phyloP scores from a whole-genome alignment of 2,113 vertebrate genomes.

The Mixornis gularis region DNA sequence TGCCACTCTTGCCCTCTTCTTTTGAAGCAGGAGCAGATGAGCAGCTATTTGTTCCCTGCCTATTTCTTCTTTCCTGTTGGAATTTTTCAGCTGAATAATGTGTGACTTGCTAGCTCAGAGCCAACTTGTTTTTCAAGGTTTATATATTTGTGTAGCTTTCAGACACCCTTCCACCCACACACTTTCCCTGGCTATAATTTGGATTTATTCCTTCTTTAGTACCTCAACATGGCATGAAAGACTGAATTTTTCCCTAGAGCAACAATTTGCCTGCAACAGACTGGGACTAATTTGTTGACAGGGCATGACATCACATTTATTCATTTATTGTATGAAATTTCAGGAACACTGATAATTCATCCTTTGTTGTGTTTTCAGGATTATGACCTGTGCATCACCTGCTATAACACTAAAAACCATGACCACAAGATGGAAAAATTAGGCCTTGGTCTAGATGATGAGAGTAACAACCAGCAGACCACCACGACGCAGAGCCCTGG shows the following conservation, averaged over 20 bases:
- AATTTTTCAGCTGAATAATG: neutral
- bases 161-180: neutral
- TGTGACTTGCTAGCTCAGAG: neutral
- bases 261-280: neutral
- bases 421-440: conserved; percentile 99
- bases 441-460: conserved; percentile 92
- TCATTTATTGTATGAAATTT: neutral
- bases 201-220: neutral
- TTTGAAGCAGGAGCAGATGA: neutral
- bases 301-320: neutral
- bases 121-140: neutral
- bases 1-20: neutral
- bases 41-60: neutral
- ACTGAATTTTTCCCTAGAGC: neutral
- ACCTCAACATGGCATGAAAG: neutral
- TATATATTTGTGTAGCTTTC: neutral
- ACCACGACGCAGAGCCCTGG: conserved; percentile 91
- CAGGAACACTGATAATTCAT: neutral
- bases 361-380: conserved; percentile 70
- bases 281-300: neutral
- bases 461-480: conserved; percentile 88
- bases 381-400: conserved; percentile 96
- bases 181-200: neutral
- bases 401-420: conserved; percentile 95
- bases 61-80: neutral